Conservation (phyloP, 30 jellyfish, hydroid and myxozoan species). For the Rhopilema esculentum region DNA sequence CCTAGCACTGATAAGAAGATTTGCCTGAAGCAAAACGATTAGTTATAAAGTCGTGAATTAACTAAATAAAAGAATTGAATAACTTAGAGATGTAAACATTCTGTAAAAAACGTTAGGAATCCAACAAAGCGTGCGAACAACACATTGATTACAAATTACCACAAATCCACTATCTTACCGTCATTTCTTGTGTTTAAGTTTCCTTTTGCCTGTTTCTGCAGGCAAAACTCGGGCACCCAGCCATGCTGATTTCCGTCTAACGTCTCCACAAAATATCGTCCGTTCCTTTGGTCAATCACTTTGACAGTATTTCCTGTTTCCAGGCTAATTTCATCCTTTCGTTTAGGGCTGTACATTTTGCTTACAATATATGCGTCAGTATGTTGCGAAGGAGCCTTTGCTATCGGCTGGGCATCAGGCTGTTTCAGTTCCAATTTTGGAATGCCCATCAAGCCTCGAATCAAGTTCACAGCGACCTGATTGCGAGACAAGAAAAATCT, state of each 20-base stretch:
- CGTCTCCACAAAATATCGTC: slow-evolving; percentile 79
- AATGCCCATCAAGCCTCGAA: slow-evolving; percentile 56
- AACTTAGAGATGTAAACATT: too few species aligned
- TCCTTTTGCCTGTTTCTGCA: slow-evolving; percentile 45
- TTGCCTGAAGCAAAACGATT: too few species aligned
- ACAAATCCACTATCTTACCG: too few species aligned
- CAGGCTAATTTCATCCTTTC: slow-evolving; percentile 83
- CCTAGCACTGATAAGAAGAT: too few species aligned
- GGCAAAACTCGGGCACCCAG: slow-evolving; percentile 88
- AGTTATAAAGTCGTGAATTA: too few species aligned
- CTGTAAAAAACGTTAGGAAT: too few species aligned
- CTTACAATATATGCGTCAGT: slow-evolving; percentile 19
- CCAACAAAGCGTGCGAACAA: too few species aligned
- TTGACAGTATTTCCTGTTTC: slow-evolving; percentile 74
- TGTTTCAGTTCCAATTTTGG: slow-evolving; percentile 38
- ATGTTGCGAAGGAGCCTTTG: not conserved
- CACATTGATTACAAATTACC: too few species aligned
- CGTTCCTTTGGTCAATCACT: slow-evolving; percentile 76
- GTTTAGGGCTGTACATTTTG: slow-evolving; percentile 78
- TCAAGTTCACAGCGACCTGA: slow-evolving; percentile 48
- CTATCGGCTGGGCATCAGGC: not conserved
- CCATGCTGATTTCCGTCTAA: slow-evolving; percentile 72
- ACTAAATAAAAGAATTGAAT: too few species aligned
- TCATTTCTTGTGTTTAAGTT: too few species aligned
- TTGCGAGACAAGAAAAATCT: not conserved